Conservation (phyloP, 2,797 vertebrate species). For the Pipistrellus pipistrellus region DNA sequence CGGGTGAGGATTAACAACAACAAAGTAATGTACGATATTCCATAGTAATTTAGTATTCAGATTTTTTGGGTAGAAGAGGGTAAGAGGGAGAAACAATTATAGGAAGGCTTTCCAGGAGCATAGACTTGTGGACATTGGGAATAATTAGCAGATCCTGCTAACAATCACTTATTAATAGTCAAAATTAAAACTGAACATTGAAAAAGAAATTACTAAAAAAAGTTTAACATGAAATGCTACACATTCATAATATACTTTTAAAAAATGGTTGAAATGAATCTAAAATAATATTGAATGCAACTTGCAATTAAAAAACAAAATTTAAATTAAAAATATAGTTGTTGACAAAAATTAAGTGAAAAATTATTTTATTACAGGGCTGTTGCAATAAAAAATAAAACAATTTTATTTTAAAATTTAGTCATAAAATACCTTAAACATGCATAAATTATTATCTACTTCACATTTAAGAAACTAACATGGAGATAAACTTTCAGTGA, state of each 20-base stretch:
- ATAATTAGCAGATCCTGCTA: slow-evolving; percentile 31
- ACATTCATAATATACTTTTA: neutral
- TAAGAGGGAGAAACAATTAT: neutral
- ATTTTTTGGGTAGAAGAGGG: neutral
- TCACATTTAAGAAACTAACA: slow-evolving; percentile 50
- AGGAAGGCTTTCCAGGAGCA: neutral
- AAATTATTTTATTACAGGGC: neutral
- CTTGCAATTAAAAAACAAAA: neutral
- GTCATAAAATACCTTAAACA: neutral
- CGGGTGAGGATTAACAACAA: no score
- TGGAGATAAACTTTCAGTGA: slow-evolving; percentile 18
- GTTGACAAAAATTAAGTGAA: neutral
- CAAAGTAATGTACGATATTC: neutral
- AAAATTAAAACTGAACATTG: slow-evolving; percentile 45
- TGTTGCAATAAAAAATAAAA: neutral
- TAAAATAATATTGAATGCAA: neutral
- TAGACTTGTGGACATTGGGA: neutral
- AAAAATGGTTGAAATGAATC: slow-evolving; percentile 7
- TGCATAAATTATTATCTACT: slow-evolving; percentile 9
- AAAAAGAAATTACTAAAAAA: slow-evolving; percentile 34
- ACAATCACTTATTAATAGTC: neutral
- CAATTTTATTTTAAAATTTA: neutral
- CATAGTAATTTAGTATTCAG: neutral
- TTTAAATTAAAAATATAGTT: neutral
- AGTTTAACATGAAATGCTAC: neutral